Evolutionary conservation across 2,797 vertebrate genomes (phyloP), one percentile per base, ranked within the genome.

Genomic region (Onychomys torridus): DNA sequence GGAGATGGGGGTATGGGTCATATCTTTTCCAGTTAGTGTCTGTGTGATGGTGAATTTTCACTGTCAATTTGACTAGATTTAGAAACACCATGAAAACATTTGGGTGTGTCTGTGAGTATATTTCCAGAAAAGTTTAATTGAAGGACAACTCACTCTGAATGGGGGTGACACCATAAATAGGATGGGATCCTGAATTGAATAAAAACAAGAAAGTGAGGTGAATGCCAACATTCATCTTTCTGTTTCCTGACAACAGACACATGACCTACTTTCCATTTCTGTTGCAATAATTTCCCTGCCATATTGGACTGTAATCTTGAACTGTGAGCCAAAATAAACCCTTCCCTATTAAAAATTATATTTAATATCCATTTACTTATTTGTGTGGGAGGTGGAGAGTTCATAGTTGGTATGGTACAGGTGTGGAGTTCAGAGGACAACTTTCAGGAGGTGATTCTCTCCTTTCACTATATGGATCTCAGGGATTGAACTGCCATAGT

Each of bases 1-100:
- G 55, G 16, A 52, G 34, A 63, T 79, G 83, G 57, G 29, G 4
- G 5, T 78, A 23, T 73, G n/a, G 69, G n/a, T 25, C 37, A 85
- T 96, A 93, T 79, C 37, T 94, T 90, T 96, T 90, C 55, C n/a
- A 91, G 21, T 92, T 67, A 96, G 25, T 75, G 71, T 85, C 73
- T 94, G 52, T 89, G 90, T 78, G 78, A 43, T 37, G 11, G 34
- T 55, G n/a, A 57, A 57, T 81, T n/a, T 81, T 81, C 43, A 27
- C 49, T 55, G 32, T n/a, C 32, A 55, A 23, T 19, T 57, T n/a
- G 9, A 37, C 5, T 57, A 17, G 14, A 12, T 59, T 59, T 59
- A 81, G 10, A 59, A 57, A 59, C 19, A 59, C 21, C 34, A 37
- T 59, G 21, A 21, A 81, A 34, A 57, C 0, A 1, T 81, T n/a